Percentiles rank a stretch among this genome's conserved stretches.
phyloP scores from a whole-genome alignment of 2,888 invertebrate species.

The Dicycla oo region DNA sequence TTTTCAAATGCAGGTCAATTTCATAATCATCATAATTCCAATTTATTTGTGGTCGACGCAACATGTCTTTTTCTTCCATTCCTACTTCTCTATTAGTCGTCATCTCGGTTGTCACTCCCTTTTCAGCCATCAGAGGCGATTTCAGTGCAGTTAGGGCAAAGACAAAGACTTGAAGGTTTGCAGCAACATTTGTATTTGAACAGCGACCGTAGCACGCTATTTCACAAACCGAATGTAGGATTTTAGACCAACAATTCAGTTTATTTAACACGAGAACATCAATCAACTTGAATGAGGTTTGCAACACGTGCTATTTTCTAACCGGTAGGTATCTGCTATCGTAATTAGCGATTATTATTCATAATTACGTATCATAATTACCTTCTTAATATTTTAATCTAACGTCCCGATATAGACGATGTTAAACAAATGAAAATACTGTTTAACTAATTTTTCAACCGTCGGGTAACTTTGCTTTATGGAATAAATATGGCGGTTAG shows the following conservation, averaged over 20 bases:
- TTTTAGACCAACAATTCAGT: constrained; percentile 11
- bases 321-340: constrained; percentile 15
- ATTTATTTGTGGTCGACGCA: too few relatives aligned
- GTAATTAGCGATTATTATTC: constrained; percentile 15
- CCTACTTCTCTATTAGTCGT: too few relatives aligned
- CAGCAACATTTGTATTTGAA: neutral
- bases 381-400: neutral
- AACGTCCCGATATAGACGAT: neutral
- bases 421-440: neutral
- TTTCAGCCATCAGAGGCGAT: too few relatives aligned
- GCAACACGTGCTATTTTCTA: constrained; percentile 12
- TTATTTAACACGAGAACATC: constrained; percentile 6
- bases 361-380: neutral
- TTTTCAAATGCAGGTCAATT: too few relatives aligned
- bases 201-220: neutral
- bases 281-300: constrained; percentile 14
- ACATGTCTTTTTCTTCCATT: too few relatives aligned
- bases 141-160: neutral
- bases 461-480: too few relatives aligned
- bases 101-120: too few relatives aligned
- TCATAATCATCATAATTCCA: too few relatives aligned
- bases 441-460: too few relatives aligned
- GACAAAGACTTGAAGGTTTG: neutral
- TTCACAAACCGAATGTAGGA: constrained; percentile 26
- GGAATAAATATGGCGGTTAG: too few relatives aligned